Percentiles rank a stretch among this genome's conserved stretches.
These are phyloP conservation scores for Axis porcinus DNA, from an alignment of 2,113 vertebrate genomes.

Conservation along the genomic window DNA sequence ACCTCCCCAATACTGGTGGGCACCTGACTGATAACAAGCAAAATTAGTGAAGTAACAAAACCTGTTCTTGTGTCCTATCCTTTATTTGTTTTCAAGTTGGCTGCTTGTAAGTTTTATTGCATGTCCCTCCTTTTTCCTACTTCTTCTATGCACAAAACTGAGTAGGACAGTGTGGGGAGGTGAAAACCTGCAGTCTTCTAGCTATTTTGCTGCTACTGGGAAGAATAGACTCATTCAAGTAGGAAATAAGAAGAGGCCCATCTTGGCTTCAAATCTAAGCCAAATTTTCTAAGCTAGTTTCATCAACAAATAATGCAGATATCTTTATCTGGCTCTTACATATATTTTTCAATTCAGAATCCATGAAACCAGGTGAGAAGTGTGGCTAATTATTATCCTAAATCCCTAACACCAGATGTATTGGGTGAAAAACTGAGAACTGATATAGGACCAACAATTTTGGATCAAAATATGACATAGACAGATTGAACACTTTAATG, in stretches of 20 bases:
- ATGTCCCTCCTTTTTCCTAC: background rate
- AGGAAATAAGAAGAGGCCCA: background rate
- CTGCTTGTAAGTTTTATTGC: background rate
- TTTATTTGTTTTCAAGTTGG: background rate
- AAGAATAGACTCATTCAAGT: background rate
- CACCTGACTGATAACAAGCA: background rate
- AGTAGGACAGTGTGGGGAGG: background rate
- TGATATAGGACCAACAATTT: background rate
- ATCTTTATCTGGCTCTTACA: background rate
- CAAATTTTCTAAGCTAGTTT: background rate
- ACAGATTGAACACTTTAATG: background rate
- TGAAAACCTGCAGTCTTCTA: background rate
- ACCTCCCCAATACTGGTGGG: background rate
- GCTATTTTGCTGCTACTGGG: background rate
- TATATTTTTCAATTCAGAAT: background rate
- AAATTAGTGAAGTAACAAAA: background rate
- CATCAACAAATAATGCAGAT: background rate
- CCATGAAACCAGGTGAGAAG: background rate
- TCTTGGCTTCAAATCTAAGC: background rate
- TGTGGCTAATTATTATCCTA: background rate
- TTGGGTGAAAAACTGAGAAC: background rate
- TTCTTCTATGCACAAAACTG: background rate
- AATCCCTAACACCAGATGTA: background rate
- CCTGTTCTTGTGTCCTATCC: background rate
- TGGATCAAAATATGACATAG: background rate